Percentiles rank a stretch among this genome's conserved stretches.
phyloP scores from a whole-genome alignment of 2,113 vertebrate species.

The Uropsilus gracilis region DNA sequence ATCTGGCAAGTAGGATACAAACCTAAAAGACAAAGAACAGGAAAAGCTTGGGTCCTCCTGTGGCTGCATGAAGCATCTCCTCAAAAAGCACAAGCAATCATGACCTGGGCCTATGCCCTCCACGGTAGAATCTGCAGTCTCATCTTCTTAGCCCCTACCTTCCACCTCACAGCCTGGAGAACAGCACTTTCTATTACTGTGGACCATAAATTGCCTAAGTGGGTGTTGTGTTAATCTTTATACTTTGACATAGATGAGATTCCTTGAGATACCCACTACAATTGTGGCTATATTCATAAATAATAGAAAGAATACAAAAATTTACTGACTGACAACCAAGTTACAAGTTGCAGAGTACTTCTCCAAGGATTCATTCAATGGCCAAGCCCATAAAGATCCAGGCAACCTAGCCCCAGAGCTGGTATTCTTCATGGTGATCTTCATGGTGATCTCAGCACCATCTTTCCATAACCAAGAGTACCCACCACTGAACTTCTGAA shows the following conservation, averaged over 20 bases:
- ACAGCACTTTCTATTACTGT: not conserved
- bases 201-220: not conserved
- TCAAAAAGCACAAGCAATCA: not conserved
- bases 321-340: not conserved
- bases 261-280: not conserved
- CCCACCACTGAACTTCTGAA: not conserved
- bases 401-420: not conserved
- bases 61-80: not conserved
- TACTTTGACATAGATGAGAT: not conserved
- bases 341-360: not conserved
- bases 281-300: not conserved
- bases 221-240: not conserved
- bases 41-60: not conserved
- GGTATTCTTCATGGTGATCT: not conserved
- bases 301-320: not conserved
- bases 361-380: not conserved
- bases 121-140: not conserved
- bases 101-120: not conserved
- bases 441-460: too few species aligned
- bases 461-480: not conserved
- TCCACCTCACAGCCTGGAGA: not conserved
- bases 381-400: not conserved
- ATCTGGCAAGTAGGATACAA: not conserved
- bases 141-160: not conserved
- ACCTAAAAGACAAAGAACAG: constrained; percentile 60